A percentile compares a stretch with the other conserved stretches of the same genome.
Evolutionary conservation across 2,113 vertebrate species (phyloP).

Genomic region (Corydoras sp.): DNA sequence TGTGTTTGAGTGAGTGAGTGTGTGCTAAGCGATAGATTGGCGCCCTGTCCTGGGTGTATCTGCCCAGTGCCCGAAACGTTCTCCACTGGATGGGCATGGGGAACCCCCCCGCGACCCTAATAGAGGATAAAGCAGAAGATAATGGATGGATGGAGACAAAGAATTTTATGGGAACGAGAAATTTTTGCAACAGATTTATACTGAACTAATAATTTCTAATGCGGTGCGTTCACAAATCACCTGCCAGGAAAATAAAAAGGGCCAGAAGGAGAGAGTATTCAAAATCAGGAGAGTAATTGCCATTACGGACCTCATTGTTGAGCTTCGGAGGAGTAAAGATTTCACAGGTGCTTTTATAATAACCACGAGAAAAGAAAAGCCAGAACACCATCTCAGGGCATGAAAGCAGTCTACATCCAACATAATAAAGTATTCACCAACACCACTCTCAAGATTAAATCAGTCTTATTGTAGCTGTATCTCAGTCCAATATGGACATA

Average conservation of each 20-base stretch:
- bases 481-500: too few relatives aligned
- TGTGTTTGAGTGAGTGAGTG: too few relatives aligned
- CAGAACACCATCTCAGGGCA: neutral
- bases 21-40: too few relatives aligned
- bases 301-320: neutral
- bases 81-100: too few relatives aligned
- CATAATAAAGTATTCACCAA: too few relatives aligned
- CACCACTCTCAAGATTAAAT: too few relatives aligned
- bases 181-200: conserved; percentile 1
- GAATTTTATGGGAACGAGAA: neutral
- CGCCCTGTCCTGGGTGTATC: too few relatives aligned
- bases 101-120: too few relatives aligned
- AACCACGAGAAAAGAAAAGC: neutral
- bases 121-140: too few relatives aligned
- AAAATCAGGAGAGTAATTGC: neutral
- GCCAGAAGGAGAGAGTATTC: neutral
- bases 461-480: too few relatives aligned
- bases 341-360: conserved; percentile 1
- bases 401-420: conserved; percentile 1
- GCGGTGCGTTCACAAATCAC: neutral
- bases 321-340: neutral
- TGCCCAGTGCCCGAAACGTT: too few relatives aligned
- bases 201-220: conserved; percentile 8
- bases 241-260: neutral
- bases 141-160: too few relatives aligned